Conservation (phyloP, 2,113 vertebrate species). For the Anser brachyrhynchus region DNA sequence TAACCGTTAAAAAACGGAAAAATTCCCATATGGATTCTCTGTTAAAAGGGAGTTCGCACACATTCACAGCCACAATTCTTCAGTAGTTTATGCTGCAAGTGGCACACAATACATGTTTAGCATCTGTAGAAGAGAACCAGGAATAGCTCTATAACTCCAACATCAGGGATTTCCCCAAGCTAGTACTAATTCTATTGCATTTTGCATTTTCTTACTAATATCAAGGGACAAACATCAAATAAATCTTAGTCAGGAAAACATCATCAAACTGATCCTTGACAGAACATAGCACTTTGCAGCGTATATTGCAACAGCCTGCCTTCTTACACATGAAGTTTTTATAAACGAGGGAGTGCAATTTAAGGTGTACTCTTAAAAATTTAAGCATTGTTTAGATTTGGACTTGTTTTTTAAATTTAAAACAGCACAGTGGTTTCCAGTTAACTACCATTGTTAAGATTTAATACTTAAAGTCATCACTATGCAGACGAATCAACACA, state of each 20-base stretch:
- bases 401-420: not conserved
- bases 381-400: not conserved
- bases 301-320: not conserved
- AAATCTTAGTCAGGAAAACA: conserved; percentile 33
- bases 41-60: conserved; percentile 71
- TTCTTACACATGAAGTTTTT: not conserved
- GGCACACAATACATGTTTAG: conserved; percentile 66
- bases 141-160: conserved; percentile 51
- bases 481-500: not conserved
- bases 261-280: conserved; percentile 11
- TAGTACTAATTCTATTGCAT: conserved; percentile 67
- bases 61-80: conserved; percentile 78
- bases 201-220: conserved; percentile 60
- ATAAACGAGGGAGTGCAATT: not conserved
- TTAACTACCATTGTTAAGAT: not conserved
- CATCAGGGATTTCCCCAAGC: conserved; percentile 55
- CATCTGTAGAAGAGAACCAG: conserved; percentile 62
- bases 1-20: conserved; percentile 51
- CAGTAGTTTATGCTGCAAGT: conserved; percentile 81
- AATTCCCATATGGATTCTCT: conserved; percentile 57
- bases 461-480: not conserved
- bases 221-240: conserved; percentile 61
- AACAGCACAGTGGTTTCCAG: not conserved
- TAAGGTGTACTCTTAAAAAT: not conserved
- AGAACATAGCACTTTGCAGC: not conserved